Evolutionary conservation across 2,888 invertebrate species (phyloP), one percentile per base, ranked within the genome.

Genomic region (Leptinotarsa juncta): DNA sequence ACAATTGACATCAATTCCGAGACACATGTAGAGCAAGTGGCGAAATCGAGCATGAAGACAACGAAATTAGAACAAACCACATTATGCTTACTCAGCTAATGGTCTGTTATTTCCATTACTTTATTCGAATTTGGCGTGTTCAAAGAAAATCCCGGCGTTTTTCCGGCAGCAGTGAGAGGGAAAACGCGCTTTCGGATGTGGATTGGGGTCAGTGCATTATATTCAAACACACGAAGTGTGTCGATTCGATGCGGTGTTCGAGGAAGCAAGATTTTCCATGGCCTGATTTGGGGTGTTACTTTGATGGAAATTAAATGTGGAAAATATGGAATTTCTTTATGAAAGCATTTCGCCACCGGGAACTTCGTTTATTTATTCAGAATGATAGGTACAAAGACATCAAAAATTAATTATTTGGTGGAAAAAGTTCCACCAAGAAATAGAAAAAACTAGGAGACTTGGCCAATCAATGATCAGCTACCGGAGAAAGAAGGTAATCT

Each of bases 51-150:
- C 62, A 62, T 42, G n/a, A n/a, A 42, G 62, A 62, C 10, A 5
- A 23, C 23, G 16, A n/a, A n/a, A 62, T 53, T 53, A 53, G 72
- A 67, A 62, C 67, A 67, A 60, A 67, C 67, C 23, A 67, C 67
- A 72, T 62, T 62, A 67, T 57, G 72, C 72, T 72, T 72, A 67
- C 67, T n/a, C 60, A 67, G 62, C 72, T 67, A 72, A 72, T 72
- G 53, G 72, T 53, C 72, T 72, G 42, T 42, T 72, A 72, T 72
- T 72, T 72, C 67, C 72, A 72, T 72, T 72, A 72, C 67, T 72
- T 67, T 72, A 67, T 67, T 67, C 51, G 62, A 72, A 51, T 60
- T 51, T 72, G 50, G 72, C 72, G 72, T 72, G 72, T 42, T 62
- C 23, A 20, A 42, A 42, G 67, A 67, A 72, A 67, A 72, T 72